Evolutionary conservation across 2,888 invertebrate genomes (phyloP), one percentile per base, ranked within the genome.

Genomic region (Drosophila hamatofila): DNA sequence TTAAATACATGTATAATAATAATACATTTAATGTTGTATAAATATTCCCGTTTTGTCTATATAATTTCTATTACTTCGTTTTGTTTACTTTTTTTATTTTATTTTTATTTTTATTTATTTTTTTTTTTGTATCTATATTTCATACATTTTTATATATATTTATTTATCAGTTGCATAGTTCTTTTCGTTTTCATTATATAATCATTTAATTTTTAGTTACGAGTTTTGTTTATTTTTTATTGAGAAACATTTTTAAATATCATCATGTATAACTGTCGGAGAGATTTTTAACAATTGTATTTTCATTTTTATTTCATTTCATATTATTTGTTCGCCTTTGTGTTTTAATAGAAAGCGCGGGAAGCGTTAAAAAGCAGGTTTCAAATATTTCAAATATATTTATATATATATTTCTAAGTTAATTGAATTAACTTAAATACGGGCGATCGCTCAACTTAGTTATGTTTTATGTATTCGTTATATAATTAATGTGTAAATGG

Each of bases 21-120:
- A 89, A 85, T 89, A 85, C 85, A 89, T 76, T 84, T 72, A 48
- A 82, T 82, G 67, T 72, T 85, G 79, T 85, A 85, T 81, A 85
- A 83, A 88, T 88, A 86, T 79, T 83, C 75, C 73, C 75, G 83
- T 73, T 79, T 84, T 78, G 77, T 87, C 81, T 81, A 87, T 89
- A 84, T 87, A 79, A 78, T 84, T 81, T 78, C 72, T 82, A 82
- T 88, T 88, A 85, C 78, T 78, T 76, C 79, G 78, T 60, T 77
- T 69, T n/a, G n/a, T n/a, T n/a, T n/a, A n/a, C n/a, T 62, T 42
- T 11, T 27, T 21, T 23, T n/a, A 0, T 23, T 16, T 46, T 8
- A 56, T 25, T 25, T 3, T 11, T 30, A 11, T 30, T 30, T 30
- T 30, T 30, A 11, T 30, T 30, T 30, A 11, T 11, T 30, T 30